Base-by-base conservation (phyloP, 2,888 invertebrate species). In the Ormyrus labotus region DNA sequence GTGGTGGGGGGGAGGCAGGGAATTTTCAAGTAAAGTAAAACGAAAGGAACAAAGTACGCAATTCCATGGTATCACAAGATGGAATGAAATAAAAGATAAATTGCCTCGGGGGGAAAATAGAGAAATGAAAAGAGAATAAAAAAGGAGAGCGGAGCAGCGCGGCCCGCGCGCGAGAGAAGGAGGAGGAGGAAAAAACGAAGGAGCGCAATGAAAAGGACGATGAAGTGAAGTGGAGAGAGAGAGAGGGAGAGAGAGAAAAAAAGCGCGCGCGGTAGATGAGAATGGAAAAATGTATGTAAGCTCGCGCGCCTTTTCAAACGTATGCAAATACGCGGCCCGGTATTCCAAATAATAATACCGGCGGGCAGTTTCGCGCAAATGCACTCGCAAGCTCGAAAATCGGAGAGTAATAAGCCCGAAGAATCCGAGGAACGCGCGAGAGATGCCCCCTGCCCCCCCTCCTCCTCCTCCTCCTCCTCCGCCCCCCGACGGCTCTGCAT, bases 31-130 rank as follows among this genome's bases (percentile, higher is more conserved):
- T 34, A 67, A 19, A 74, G 69, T 60, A 80, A 75, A 67, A 74
- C 65, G 78, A 74, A 73, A 58, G 61, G 13, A 77, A 68, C 73
- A 64, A 73, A 51, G 48, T 58, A 60, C 67, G 73, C 68, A 50
- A 73, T 67, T 69, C 65, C 58, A 58, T 13, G 63, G 61, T 64
- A 73, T 77, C 60, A 55, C 64, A 79, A 71, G 76, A 78, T 73
- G 78, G 67, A 67, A 63, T 71, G 79, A 64, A 83, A 83, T 83
- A 81, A 83, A 79, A 83, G 76, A 81, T 83, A 76, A 83, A 79
- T 81, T 71, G 65, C 61, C 55, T 70, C n/a, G n/a, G 58, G n/a
- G 58, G 65, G 13, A 34, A 65, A 13, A 61, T 7, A 68, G 70
- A 68, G 58, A 69, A 63, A 74, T 13, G 48, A 9, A 55, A 64